phyloP scores from a whole-genome alignment of 1,140 invertebrate species.

The Coenobita brevimanus region DNA sequence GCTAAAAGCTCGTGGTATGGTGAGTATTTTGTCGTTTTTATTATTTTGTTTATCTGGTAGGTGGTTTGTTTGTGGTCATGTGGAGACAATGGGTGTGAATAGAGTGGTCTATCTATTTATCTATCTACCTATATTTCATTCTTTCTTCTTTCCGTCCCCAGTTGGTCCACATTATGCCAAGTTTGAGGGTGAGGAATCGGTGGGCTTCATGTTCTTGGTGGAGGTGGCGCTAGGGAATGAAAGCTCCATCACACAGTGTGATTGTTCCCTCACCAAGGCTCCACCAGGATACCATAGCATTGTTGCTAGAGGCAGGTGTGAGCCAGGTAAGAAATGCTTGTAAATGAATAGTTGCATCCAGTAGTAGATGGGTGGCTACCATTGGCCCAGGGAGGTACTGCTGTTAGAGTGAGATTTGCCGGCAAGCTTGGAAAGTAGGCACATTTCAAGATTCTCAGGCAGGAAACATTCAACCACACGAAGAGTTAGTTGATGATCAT shows the following conservation, averaged over 20 bases:
- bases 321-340: conserved; percentile 74
- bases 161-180: conserved; percentile 46
- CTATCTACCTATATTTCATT: too few species aligned
- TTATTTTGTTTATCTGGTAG: neutral
- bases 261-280: conserved; percentile 71
- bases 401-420: too few species aligned
- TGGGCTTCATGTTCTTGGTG: conserved; percentile 75
- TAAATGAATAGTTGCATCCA: too few species aligned
- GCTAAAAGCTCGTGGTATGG: conserved; percentile 43
- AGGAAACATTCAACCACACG: too few species aligned
- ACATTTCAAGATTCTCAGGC: too few species aligned
- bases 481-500: too few species aligned
- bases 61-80: conserved; percentile 28
- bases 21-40: conserved; percentile 67
- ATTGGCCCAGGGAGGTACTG: too few species aligned
- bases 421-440: too few species aligned
- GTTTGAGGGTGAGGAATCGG: conserved; percentile 57
- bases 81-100: too few species aligned
- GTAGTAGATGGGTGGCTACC: too few species aligned
- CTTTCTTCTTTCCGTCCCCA: conserved; percentile 9
- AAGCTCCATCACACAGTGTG: conserved; percentile 72
- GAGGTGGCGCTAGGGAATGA: conserved; percentile 75
- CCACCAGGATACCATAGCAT: conserved; percentile 74
- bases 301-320: conserved; percentile 73
- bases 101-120: too few species aligned